Conservation (phyloP, 2,797 vertebrate species). For the Pterois miles region DNA sequence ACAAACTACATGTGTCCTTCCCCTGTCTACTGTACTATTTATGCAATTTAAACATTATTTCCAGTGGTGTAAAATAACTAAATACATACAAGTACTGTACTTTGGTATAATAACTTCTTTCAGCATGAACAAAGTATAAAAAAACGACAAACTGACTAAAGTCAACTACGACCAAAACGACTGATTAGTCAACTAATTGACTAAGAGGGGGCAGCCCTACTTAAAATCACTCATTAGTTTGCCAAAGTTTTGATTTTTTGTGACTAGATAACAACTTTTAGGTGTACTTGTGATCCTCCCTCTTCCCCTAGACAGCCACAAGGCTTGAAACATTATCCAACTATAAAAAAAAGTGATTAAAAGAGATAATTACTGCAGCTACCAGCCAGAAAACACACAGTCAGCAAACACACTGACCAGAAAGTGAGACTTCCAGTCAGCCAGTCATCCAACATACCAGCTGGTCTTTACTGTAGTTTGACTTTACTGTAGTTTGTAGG, state of each 20-base stretch:
- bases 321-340: neutral
- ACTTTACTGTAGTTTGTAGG: too few species aligned
- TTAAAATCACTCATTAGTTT: neutral
- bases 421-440: neutral
- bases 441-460: neutral
- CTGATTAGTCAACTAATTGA: rapidly evolving
- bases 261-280: neutral
- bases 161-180: too few species aligned
- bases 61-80: too few species aligned
- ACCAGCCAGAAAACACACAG: slow-evolving; percentile 7
- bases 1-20: neutral
- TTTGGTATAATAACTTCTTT: too few species aligned
- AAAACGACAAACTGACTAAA: too few species aligned
- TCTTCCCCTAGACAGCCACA: neutral
- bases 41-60: neutral
- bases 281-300: neutral
- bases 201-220: too few species aligned
- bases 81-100: too few species aligned
- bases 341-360: neutral
- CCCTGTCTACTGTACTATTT: neutral
- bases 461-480: neutral
- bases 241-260: neutral
- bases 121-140: too few species aligned
- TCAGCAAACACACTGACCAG: neutral
- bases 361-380: neutral